Evolutionary conservation across 2,113 vertebrate species (phyloP).

Genomic region (Eira barbara): DNA sequence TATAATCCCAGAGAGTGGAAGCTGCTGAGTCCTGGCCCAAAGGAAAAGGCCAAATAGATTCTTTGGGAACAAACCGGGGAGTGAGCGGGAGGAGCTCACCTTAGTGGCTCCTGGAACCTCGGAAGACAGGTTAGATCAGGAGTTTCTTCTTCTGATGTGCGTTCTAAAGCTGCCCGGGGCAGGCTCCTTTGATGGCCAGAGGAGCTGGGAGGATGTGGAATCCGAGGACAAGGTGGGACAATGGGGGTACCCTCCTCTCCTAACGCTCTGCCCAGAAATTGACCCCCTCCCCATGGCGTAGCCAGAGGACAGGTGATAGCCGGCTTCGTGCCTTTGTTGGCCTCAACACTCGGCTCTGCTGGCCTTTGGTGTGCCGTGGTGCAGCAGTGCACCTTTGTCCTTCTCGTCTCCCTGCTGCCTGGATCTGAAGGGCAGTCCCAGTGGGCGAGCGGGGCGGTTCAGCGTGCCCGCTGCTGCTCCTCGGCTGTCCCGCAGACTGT

Average conservation of each 20-base stretch:
- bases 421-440: neutral
- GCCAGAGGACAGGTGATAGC: neutral
- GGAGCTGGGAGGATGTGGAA: neutral
- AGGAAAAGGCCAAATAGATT: neutral
- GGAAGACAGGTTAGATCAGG: neutral
- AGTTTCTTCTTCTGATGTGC: neutral
- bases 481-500: fast-evolving
- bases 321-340: neutral
- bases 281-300: neutral
- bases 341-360: neutral
- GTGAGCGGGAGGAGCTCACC: neutral
- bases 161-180: neutral
- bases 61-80: neutral
- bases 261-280: neutral
- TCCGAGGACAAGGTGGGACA: neutral
- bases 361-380: neutral
- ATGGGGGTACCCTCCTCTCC: fast-evolving
- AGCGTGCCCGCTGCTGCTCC: fast-evolving
- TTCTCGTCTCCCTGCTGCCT: neutral
- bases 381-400: too few species aligned
- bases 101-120: neutral
- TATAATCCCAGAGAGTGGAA: neutral
- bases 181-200: neutral
- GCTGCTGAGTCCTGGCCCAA: neutral
- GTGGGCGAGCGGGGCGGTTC: neutral